These are phyloP conservation scores for Pyxicephalus adspersus DNA, from an alignment of 2,113 vertebrate genomes.

Conservation along the genomic window DNA sequence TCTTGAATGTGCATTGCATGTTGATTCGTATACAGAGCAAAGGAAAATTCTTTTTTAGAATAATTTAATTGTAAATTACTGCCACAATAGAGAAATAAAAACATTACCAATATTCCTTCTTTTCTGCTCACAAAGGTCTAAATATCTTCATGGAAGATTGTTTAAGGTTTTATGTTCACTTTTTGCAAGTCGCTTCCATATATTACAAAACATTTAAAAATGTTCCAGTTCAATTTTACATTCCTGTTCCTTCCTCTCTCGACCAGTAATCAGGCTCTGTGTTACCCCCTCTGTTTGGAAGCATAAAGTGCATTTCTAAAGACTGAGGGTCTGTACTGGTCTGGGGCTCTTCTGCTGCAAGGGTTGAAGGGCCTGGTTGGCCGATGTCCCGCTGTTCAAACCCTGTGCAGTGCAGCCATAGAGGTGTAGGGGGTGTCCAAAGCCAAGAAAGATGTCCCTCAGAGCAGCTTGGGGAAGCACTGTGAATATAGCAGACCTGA, in stretches of 20 bases:
- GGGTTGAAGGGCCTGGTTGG: neutral
- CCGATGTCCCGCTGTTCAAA: slow-evolving; percentile 43
- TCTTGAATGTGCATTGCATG: no score
- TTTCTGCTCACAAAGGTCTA: neutral
- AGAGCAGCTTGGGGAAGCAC: slow-evolving; percentile 56
- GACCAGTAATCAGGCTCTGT: slow-evolving; percentile 62
- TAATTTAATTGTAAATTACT: no score
- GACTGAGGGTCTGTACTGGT: slow-evolving; percentile 51
- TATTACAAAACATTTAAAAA: no score
- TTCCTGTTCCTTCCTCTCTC: slow-evolving; percentile 67
- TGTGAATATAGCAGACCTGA: slow-evolving; percentile 63
- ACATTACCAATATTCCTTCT: neutral
- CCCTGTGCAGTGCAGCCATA: slow-evolving; percentile 64
- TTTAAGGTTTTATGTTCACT: neutral
- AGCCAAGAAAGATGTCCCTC: slow-evolving; percentile 63
- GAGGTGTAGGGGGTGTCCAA: slow-evolving; percentile 67
- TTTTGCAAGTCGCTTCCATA: neutral
- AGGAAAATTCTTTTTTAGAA: no score
- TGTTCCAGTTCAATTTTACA: slow-evolving; percentile 56
- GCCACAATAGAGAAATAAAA: neutral
- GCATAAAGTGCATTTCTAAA: slow-evolving; percentile 47
- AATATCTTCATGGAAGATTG: neutral
- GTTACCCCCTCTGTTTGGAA: slow-evolving; percentile 45
- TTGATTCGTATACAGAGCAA: no score
- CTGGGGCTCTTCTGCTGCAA: slow-evolving; percentile 24